Percentiles rank a stretch among this genome's conserved stretches.
Evolutionary conservation across 2,113 vertebrate genomes (phyloP).

Genomic region (Oryctolagus cuniculus): DNA sequence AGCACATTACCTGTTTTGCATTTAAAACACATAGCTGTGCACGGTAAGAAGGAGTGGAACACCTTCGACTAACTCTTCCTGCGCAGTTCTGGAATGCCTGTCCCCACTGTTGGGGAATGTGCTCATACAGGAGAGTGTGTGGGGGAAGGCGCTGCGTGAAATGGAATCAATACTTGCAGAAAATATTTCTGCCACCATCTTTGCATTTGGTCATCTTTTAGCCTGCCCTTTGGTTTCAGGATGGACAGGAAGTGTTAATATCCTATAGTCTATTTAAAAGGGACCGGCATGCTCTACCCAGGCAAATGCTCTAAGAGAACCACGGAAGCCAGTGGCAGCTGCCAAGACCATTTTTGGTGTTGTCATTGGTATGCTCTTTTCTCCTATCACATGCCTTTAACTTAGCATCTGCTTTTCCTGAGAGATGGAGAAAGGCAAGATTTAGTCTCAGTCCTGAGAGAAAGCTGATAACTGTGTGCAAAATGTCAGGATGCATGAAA

Average conservation of each 20-base stretch:
- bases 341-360: neutral
- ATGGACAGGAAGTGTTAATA: neutral
- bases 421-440: slow-evolving; percentile 36
- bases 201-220: neutral
- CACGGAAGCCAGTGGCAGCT: neutral
- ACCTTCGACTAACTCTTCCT: neutral
- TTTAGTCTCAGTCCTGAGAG: slow-evolving; percentile 50
- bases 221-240: slow-evolving; percentile 13
- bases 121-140: neutral
- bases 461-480: neutral
- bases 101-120: neutral
- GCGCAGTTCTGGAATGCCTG: neutral
- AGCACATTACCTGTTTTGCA: slow-evolving; percentile 4
- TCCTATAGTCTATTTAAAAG: slow-evolving; percentile 33
- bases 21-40: slow-evolving; percentile 36
- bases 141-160: neutral
- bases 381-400: slow-evolving; percentile 11
- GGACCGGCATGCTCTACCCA: neutral
- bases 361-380: neutral
- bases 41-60: neutral
- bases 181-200: neutral
- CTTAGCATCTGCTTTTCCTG: slow-evolving; percentile 55
- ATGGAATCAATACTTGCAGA: neutral
- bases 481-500: slow-evolving; percentile 66
- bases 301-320: neutral